Base-by-base conservation (phyloP, 2,797 vertebrate genomes). In the Tokudaia tokunoshimensis region DNA sequence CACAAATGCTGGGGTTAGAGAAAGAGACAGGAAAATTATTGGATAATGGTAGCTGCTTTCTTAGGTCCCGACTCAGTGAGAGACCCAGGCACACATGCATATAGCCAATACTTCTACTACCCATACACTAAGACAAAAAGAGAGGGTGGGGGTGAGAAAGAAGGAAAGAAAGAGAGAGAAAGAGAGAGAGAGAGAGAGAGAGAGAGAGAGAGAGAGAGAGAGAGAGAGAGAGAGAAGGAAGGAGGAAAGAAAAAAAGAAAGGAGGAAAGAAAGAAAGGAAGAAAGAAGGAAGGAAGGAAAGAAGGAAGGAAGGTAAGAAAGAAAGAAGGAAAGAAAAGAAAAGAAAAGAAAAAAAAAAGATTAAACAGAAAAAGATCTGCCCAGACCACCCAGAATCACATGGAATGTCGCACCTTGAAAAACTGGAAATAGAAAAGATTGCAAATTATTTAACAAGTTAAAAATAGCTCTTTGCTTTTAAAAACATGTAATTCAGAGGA, bases 371-470 rank as follows among this genome's bases (percentile, higher is more conserved):
- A 86, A 24, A 41, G 50, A 72, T 91, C 14, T 63, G 41, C 55
- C 14, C 52, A 83, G 14, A 83, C 14, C 41, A 34, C 22, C 75
- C 61, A 94, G 85, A 59, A 31, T n/a, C 67, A 91, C 85, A 47
- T 72, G 34, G 47, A 96, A 92, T 57, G 10, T 9, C 63, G 24
- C 14, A 82, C 10, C 24, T 52, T n/a, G 84, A 19, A 92, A 91
- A 34, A 83, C 76, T 41, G 20, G 14, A n/a, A n/a, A 19, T 63
- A 50, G 41, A 50, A 37, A 8, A 26, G 70, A 92, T 37, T 91
- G 19, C 31, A 61, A 89, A 67, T 29, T 90, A 82, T 79, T 93
- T 96, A 67, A 37, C 41, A 92, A 81, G 52, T 84, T 87, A 90
- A 87, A 89, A 94, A 80, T 52, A 52, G 9, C 37, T 84, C 41